A percentile compares a stretch with the other conserved stretches of the same genome.
These are phyloP conservation scores for Podocnemis expansa DNA, from an alignment of 2,113 vertebrate genomes.

Conservation along the genomic window DNA sequence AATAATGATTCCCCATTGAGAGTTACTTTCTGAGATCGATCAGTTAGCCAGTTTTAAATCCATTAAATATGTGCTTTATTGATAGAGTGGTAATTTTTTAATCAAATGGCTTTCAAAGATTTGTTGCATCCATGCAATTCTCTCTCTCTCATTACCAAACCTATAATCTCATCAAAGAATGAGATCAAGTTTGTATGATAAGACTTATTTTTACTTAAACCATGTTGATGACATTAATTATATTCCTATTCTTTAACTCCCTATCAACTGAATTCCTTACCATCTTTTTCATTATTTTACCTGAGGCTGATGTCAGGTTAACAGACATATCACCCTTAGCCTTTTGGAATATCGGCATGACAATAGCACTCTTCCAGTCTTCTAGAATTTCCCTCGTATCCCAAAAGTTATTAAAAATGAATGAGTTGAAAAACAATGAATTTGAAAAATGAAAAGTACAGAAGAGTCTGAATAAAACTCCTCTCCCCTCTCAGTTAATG, in stretches of 20 bases:
- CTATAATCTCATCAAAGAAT: not conserved
- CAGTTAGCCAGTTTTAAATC: not conserved
- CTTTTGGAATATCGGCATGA: not conserved
- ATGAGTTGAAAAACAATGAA: not conserved
- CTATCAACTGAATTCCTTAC: not conserved
- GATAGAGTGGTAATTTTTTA: not conserved
- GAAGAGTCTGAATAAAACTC: not conserved
- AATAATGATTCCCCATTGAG: not conserved
- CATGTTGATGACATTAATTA: not conserved
- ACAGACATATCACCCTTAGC: not conserved
- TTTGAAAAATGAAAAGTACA: constrained; percentile 5
- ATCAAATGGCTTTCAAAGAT: not conserved
- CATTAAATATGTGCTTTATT: not conserved
- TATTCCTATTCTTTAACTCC: not conserved
- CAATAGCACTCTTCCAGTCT: not conserved
- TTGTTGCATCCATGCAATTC: not conserved
- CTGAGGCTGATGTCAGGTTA: not conserved
- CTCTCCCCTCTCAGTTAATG: constrained; percentile 3
- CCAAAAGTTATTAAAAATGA: not conserved
- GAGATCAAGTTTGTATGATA: not conserved
- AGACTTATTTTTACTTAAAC: constrained; percentile 37
- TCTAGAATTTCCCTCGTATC: not conserved
- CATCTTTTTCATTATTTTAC: not conserved
- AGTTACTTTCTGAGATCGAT: not conserved
- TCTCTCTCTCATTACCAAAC: not conserved